A percentile compares a stretch with the other conserved stretches of the same genome.
Evolutionary conservation across 2,797 vertebrate species (phyloP).

Genomic region (Corythornis leucogaster): DNA sequence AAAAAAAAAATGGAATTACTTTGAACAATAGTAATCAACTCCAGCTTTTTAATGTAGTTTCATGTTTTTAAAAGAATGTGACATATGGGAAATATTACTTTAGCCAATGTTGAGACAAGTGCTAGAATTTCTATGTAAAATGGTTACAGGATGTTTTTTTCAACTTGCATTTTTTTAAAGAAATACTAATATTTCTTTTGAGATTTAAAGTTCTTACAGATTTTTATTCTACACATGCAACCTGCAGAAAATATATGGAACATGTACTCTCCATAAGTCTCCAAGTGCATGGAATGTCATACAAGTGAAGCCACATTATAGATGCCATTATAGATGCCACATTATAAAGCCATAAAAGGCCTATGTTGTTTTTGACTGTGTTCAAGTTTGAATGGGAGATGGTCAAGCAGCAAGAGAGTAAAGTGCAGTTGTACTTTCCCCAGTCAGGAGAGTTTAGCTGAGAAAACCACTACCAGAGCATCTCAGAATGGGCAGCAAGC

Average conservation of each 20-base stretch:
- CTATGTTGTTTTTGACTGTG: background rate
- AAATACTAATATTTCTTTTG: background rate
- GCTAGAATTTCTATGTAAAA: constrained; percentile 37
- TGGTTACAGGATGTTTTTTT: background rate
- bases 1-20: constrained; percentile 12
- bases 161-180: background rate
- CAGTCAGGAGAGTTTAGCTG: background rate
- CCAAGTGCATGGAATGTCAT: background rate
- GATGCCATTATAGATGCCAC: background rate
- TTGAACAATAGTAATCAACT: constrained; percentile 61
- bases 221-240: background rate
- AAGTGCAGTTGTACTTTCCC: background rate
- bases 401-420: background rate
- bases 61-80: constrained; percentile 18
- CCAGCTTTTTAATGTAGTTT: constrained; percentile 51
- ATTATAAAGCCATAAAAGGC: background rate
- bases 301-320: background rate
- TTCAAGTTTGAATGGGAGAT: background rate
- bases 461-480: background rate
- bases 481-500: background rate
- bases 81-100: constrained; percentile 51
- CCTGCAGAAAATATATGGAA: background rate
- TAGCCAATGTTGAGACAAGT: constrained; percentile 9
- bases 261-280: background rate
- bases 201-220: background rate